Conservation (phyloP, 2,113 vertebrate species). For the Gnathonemus longibarbis region DNA sequence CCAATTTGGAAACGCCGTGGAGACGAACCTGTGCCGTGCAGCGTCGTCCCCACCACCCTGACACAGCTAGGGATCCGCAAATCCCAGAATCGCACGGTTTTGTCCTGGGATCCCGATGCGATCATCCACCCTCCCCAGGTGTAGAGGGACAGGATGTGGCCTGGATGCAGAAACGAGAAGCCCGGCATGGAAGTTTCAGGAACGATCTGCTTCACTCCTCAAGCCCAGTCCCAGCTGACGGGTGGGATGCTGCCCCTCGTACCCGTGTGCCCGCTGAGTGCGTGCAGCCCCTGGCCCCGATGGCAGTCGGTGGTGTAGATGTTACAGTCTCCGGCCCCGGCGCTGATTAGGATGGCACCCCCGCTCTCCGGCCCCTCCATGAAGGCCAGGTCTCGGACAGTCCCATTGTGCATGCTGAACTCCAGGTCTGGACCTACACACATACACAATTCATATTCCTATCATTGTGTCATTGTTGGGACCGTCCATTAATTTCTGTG, state of each 20-base stretch:
- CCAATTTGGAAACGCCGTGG: background rate
- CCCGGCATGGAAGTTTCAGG: background rate
- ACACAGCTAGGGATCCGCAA: conserved; percentile 93
- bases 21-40: conserved; percentile 83
- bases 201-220: background rate
- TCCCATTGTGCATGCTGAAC: conserved; percentile 98
- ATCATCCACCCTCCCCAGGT: conserved; percentile 99
- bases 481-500: background rate
- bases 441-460: background rate
- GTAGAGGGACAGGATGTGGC: conserved; percentile 96
- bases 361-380: conserved; percentile 98
- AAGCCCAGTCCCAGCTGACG: background rate
- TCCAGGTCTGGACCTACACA: conserved; percentile 78
- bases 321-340: conserved; percentile 75
- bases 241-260: background rate
- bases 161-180: conserved; percentile 45
- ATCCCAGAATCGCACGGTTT: conserved; percentile 97
- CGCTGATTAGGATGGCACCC: conserved; percentile 93
- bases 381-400: conserved; percentile 94
- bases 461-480: background rate
- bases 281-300: conserved; percentile 87
- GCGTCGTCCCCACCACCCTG: conserved; percentile 89
- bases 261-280: conserved; percentile 75
- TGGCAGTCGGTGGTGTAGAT: conserved; percentile 95
- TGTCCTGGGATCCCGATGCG: conserved; percentile 93